Evolutionary conservation across 2,888 invertebrate species (phyloP).

Genomic region (Caenorhabditis sp.): DNA sequence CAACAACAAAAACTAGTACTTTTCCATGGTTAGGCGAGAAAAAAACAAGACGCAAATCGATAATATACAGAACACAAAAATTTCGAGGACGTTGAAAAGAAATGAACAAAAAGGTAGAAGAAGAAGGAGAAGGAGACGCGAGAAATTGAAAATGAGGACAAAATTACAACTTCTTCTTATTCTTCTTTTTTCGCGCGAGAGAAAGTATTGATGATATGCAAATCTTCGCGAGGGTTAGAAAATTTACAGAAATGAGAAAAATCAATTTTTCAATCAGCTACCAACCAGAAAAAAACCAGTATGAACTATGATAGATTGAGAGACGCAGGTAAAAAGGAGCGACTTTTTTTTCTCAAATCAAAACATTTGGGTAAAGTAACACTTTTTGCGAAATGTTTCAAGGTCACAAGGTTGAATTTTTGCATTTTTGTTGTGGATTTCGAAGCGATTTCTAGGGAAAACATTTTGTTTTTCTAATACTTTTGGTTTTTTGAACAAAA

Average conservation of each 20-base stretch:
- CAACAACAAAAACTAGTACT: constrained; percentile 3
- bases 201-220: background rate
- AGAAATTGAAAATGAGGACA: background rate
- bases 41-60: constrained; percentile 1
- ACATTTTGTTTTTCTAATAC: background rate
- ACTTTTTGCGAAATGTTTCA: background rate
- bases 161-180: background rate
- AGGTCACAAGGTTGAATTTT: background rate
- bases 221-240: background rate
- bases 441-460: background rate
- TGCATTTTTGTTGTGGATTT: too few relatives aligned
- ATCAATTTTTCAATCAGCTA: background rate
- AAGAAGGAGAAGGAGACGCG: background rate
- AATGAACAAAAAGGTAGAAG: background rate
- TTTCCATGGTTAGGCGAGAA: background rate
- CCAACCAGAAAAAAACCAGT: background rate
- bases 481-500: background rate
- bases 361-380: background rate
- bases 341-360: background rate
- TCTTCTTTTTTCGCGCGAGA: background rate
- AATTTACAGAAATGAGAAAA: background rate
- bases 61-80: background rate
- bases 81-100: background rate
- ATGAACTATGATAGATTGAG: background rate
- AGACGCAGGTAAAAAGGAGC: background rate